Conservation (phyloP, 1,140 invertebrate genomes). For the Leucophenga varia region DNA sequence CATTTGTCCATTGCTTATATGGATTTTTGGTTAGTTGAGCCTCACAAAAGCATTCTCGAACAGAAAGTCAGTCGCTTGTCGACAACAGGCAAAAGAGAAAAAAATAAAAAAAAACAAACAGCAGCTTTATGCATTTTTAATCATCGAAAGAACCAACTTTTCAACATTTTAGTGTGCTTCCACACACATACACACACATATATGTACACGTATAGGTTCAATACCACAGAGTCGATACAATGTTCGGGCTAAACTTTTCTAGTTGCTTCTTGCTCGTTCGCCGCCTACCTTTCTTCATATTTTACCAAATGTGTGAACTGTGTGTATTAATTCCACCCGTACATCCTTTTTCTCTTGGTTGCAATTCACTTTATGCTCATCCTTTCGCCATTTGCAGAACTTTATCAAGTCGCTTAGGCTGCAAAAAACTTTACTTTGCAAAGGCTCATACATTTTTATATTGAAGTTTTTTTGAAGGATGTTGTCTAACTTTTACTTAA, state of each 20-base stretch:
- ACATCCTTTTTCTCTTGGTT: background rate
- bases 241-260: too few relatives aligned
- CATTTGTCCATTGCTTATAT: conserved; percentile 19
- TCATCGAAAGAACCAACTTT: conserved; percentile 47
- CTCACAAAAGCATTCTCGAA: conserved; percentile 30
- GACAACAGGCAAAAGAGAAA: conserved; percentile 18
- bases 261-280: too few relatives aligned
- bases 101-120: too few relatives aligned
- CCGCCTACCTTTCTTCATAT: too few relatives aligned
- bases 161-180: conserved; percentile 49
- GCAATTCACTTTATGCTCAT: too few relatives aligned
- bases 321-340: conserved; percentile 3
- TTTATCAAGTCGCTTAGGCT: too few relatives aligned
- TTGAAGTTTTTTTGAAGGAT: conserved; percentile 12
- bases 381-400: conserved; percentile 38
- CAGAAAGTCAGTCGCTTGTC: conserved; percentile 21
- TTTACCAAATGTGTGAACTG: too few relatives aligned
- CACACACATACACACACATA: too few relatives aligned
- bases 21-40: conserved; percentile 43
- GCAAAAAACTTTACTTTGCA: conserved; percentile 9
- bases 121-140: conserved; percentile 34
- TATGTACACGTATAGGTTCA: too few relatives aligned
- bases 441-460: conserved; percentile 36
- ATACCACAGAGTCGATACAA: too few relatives aligned
- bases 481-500: conserved; percentile 36